Percentiles rank a stretch among this genome's conserved stretches.
phyloP scores from a whole-genome alignment of 1,140 invertebrate genomes.

The Nasonia giraulti region DNA sequence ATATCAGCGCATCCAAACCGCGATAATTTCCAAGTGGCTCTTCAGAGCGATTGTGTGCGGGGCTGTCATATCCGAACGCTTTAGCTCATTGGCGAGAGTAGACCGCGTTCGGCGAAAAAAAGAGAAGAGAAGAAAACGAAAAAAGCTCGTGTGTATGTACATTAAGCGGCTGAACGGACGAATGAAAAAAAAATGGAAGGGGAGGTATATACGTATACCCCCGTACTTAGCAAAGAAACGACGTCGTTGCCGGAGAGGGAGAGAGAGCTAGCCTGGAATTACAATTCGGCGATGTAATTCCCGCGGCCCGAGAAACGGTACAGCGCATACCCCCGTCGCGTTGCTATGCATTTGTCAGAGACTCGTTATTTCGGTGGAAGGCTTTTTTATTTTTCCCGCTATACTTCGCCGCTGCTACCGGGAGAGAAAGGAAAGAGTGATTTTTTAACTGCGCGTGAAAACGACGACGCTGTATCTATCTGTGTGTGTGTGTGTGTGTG shows the following conservation, averaged over 20 bases:
- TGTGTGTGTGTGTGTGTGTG: too few species aligned
- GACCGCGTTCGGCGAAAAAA: background rate
- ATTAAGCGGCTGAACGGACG: background rate
- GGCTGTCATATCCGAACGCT: background rate
- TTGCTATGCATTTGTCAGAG: constrained; percentile 69
- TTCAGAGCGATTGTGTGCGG: background rate
- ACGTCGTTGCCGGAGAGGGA: constrained; percentile 57
- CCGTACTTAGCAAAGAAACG: constrained; percentile 60
- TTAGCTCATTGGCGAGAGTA: background rate
- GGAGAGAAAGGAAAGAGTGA: background rate
- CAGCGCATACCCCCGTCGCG: constrained; percentile 40
- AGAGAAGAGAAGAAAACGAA: background rate
- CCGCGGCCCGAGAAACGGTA: background rate
- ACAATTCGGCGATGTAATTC: constrained; percentile 73
- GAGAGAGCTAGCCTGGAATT: constrained; percentile 69
- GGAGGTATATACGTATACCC: background rate
- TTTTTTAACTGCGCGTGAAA: background rate
- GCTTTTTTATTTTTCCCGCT: background rate
- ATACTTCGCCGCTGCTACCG: too few species aligned
- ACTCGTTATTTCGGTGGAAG: constrained; percentile 62
- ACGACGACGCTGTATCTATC: background rate
- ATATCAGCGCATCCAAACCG: too few species aligned
- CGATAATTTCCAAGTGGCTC: background rate
- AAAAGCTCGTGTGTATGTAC: background rate
- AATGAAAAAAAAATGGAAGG: background rate